Evolutionary conservation across 1,140 invertebrate genomes (phyloP).

Genomic region (Trichonephila clavata): DNA sequence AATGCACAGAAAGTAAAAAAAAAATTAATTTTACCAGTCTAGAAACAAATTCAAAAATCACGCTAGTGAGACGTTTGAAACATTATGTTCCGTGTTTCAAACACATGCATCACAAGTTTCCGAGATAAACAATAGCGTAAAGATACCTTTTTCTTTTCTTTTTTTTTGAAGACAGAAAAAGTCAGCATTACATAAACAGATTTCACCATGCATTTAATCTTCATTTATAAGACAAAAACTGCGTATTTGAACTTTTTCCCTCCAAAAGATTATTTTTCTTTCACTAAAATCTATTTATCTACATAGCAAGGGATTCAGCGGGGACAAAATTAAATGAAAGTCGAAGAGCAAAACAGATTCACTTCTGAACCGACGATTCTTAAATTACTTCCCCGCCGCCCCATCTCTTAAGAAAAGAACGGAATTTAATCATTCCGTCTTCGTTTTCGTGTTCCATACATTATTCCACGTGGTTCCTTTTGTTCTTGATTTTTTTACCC

Average conservation of each 20-base stretch:
- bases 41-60: conserved; percentile 25
- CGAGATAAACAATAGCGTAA: conserved; percentile 22
- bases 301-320: not conserved
- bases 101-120: conserved; percentile 44
- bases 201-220: conserved; percentile 64
- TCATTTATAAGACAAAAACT: not conserved
- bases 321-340: conserved; percentile 67
- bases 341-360: conserved; percentile 18
- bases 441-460: conserved; percentile 58
- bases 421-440: conserved; percentile 69
- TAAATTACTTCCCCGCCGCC: conserved; percentile 54
- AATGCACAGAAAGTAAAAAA: not conserved
- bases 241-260: not conserved
- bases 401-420: conserved; percentile 21
- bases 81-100: not conserved
- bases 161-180: conserved; percentile 72
- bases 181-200: conserved; percentile 52
- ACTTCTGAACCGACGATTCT: conserved; percentile 55
- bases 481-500: conserved; percentile 23
- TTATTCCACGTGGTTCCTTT: not conserved
- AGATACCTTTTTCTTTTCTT: not conserved
- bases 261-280: conserved; percentile 28
- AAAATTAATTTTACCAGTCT: not conserved
- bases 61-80: conserved; percentile 42
- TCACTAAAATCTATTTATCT: conserved; percentile 40